Percentiles rank a stretch among this genome's conserved stretches.
These are phyloP conservation scores for Microtus ochrogaster DNA, from an alignment of 2,113 vertebrate species.

Conservation along the genomic window DNA sequence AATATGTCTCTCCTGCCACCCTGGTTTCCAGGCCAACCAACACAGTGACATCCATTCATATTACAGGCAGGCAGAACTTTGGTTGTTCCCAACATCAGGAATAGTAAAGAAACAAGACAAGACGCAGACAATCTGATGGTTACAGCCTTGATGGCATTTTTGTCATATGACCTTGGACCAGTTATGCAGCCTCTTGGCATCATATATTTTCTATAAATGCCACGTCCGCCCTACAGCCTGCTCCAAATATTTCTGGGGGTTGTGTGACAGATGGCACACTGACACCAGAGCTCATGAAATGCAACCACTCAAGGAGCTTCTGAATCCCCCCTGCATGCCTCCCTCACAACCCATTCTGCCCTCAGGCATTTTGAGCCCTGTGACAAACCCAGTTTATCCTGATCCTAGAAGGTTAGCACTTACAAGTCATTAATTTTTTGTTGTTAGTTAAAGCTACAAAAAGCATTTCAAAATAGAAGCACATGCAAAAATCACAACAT, in stretches of 20 bases:
- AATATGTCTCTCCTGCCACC: background rate
- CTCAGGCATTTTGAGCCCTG: background rate
- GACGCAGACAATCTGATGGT: background rate
- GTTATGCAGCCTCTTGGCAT: background rate
- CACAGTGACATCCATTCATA: background rate
- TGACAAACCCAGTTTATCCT: background rate
- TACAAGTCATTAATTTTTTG: background rate
- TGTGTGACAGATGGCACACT: background rate
- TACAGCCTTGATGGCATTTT: background rate
- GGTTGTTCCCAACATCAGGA: background rate
- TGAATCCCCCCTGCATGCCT: background rate
- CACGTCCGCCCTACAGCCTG: background rate
- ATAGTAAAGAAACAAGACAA: background rate
- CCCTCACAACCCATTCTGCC: background rate
- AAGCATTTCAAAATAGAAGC: conserved; percentile 45
- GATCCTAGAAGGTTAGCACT: background rate
- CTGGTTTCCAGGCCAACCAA: background rate
- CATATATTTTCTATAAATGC: conserved; percentile 36
- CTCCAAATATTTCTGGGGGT: background rate
- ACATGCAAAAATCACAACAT: background rate
- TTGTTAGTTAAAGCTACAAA: background rate
- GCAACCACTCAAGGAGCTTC: background rate
- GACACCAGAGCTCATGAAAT: background rate
- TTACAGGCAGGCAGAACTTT: background rate
- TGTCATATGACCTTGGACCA: background rate